phyloP scores from a whole-genome alignment of 2,113 vertebrate genomes.

The Panthera uncia region DNA sequence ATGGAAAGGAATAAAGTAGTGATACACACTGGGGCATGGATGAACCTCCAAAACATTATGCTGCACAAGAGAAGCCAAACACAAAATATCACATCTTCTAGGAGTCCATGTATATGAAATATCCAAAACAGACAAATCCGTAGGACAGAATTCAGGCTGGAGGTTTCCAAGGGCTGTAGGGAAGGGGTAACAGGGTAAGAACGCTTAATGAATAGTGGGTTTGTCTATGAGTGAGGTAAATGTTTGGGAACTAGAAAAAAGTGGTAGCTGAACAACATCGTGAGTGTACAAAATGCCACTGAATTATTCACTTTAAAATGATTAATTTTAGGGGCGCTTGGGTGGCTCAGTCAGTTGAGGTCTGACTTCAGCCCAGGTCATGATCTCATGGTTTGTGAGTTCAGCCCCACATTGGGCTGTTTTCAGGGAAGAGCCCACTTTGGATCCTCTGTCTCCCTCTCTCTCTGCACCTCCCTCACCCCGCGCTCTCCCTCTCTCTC shows the following conservation, averaged over 20 bases:
- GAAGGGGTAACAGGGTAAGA: not conserved
- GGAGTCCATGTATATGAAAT: not conserved
- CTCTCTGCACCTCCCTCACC: too few relatives aligned
- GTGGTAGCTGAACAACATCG: accelerated
- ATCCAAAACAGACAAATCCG: not conserved
- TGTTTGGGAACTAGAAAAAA: not conserved
- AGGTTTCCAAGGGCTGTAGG: not conserved
- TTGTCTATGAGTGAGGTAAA: not conserved
- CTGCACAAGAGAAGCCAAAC: not conserved
- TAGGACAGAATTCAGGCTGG: not conserved
- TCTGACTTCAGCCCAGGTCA: too few relatives aligned
- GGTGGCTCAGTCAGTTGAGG: too few relatives aligned
- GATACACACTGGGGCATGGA: not conserved
- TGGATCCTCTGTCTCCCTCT: too few relatives aligned
- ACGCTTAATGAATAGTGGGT: not conserved
- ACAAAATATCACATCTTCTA: not conserved
- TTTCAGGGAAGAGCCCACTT: too few relatives aligned
- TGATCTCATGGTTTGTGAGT: too few relatives aligned
- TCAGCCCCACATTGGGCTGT: too few relatives aligned
- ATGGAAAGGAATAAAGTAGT: not conserved
- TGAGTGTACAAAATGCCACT: not conserved
- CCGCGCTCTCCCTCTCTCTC: too few relatives aligned
- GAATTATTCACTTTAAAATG: constrained; percentile 4
- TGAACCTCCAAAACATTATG: not conserved
- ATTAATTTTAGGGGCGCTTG: not conserved